A percentile compares a stretch with the other conserved stretches of the same genome.
phyloP scores from a whole-genome alignment of 2,888 invertebrate species.

The Digitonthophagus gazella region DNA sequence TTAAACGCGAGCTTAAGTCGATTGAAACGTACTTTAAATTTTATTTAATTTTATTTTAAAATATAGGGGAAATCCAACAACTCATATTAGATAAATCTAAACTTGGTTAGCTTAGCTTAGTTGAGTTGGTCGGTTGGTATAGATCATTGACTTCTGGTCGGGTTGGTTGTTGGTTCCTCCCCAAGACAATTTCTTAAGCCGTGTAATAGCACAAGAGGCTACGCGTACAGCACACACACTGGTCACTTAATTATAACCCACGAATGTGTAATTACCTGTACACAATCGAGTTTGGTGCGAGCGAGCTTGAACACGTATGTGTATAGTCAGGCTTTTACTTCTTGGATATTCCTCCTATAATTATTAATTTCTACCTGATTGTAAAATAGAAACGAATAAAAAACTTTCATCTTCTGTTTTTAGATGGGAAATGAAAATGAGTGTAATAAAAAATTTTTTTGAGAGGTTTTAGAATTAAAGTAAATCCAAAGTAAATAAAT shows the following conservation, averaged over 20 bases:
- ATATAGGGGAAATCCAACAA: neutral
- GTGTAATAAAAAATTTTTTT: too few relatives aligned
- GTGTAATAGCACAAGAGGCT: slow-evolving; percentile 8
- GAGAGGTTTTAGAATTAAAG: too few relatives aligned
- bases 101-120: too few relatives aligned
- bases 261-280: slow-evolving; percentile 14
- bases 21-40: neutral
- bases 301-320: too few relatives aligned
- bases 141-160: slow-evolving; percentile 13
- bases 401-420: too few relatives aligned
- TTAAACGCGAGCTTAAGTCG: neutral
- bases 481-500: too few relatives aligned
- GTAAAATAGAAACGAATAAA: too few relatives aligned
- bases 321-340: neutral
- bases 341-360: slow-evolving; percentile 10
- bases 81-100: too few relatives aligned
- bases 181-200: neutral
- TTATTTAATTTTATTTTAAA: neutral
- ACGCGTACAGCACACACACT: slow-evolving; percentile 7
- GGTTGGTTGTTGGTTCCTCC: slow-evolving; percentile 7
- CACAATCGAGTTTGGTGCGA: slow-evolving; percentile 10
- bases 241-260: slow-evolving; percentile 13
- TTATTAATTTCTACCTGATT: slow-evolving; percentile 10
- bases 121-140: too few relatives aligned
- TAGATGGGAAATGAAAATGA: too few relatives aligned